These are phyloP conservation scores for Dendroctonus valens DNA, from an alignment of 1,140 invertebrate genomes.

Conservation along the genomic window DNA sequence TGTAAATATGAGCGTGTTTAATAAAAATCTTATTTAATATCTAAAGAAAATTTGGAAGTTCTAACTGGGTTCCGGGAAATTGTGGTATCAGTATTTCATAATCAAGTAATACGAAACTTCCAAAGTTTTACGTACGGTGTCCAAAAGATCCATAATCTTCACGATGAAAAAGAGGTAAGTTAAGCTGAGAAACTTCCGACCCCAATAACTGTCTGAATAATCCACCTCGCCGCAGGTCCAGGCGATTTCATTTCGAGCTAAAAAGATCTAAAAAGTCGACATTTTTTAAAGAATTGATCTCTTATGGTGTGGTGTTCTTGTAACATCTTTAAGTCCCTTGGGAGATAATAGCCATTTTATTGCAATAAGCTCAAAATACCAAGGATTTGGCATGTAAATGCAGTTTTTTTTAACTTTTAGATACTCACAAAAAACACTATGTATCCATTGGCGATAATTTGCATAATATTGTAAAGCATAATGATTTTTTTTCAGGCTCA, in stretches of 20 bases:
- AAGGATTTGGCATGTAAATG: too few relatives aligned
- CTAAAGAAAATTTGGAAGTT: not conserved
- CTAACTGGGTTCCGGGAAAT: not conserved
- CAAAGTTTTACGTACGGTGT: conserved; percentile 57
- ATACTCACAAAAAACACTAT: conserved; percentile 36
- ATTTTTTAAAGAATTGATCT: not conserved
- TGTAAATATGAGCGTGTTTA: not conserved
- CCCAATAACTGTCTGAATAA: conserved; percentile 60
- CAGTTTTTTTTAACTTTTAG: too few relatives aligned
- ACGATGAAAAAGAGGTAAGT: conserved; percentile 64
- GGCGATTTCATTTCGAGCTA: conserved; percentile 10
- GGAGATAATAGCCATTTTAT: not conserved
- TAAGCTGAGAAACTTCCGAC: conserved; percentile 59
- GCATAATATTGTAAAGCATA: conserved; percentile 72
- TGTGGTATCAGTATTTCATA: not conserved
- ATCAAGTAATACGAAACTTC: not conserved
- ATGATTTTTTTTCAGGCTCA: conserved; percentile 64
- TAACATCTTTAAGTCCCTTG: not conserved
- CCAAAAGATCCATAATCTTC: conserved; percentile 67
- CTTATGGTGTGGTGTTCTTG: not conserved
- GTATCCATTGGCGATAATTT: conserved; percentile 58
- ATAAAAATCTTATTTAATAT: not conserved
- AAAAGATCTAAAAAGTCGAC: conserved; percentile 14
- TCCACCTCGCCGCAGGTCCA: conserved; percentile 68
- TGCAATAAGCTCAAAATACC: too few relatives aligned